Percentiles rank a stretch among this genome's conserved stretches.
These are phyloP conservation scores for Urocitellus parryii DNA, from an alignment of 2,113 vertebrate species.

Conservation along the genomic window DNA sequence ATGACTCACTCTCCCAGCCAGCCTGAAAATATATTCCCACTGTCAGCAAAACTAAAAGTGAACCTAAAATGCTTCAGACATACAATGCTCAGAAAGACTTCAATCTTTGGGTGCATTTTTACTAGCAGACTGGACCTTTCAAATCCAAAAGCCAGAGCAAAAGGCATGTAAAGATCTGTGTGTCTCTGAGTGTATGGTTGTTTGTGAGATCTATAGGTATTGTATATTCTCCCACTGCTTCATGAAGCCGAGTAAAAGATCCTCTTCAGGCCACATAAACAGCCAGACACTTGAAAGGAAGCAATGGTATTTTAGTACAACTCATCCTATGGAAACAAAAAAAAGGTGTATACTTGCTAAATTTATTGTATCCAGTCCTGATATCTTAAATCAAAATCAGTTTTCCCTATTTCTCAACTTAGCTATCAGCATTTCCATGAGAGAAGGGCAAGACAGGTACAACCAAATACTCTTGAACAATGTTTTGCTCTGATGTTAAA, in stretches of 20 bases:
- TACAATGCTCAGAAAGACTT: background rate
- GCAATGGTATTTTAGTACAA: background rate
- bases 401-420: background rate
- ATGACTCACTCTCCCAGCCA: background rate
- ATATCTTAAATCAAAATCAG: background rate
- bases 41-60: conserved; percentile 65
- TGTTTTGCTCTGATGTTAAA: conserved; percentile 62
- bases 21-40: conserved; percentile 40
- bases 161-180: background rate
- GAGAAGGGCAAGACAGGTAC: background rate
- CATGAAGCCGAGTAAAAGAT: background rate
- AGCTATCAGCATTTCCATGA: background rate
- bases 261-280: background rate
- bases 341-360: background rate
- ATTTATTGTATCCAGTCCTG: background rate
- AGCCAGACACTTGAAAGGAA: background rate
- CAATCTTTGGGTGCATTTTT: background rate
- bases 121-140: background rate
- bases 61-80: background rate
- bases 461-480: background rate
- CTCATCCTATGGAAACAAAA: background rate
- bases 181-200: background rate
- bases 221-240: background rate
- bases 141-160: background rate
- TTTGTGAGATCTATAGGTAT: background rate